Percentiles rank a stretch among this genome's conserved stretches.
phyloP scores from a whole-genome alignment of 2,888 invertebrate species.

The Mesopsocus fuscifrons region DNA sequence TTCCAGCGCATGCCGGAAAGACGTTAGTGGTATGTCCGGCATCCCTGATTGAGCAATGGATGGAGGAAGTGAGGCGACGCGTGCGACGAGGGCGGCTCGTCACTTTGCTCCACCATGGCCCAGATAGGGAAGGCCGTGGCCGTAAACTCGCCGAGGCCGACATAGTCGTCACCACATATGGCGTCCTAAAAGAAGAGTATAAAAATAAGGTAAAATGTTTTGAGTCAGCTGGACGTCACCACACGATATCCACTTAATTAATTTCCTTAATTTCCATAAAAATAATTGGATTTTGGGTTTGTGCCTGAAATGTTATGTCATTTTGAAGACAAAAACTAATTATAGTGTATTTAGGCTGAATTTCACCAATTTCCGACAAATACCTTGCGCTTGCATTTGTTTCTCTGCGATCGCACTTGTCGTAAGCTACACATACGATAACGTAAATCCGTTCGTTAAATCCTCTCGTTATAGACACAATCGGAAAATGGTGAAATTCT shows the following conservation, averaged over 20 bases:
- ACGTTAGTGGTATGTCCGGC: slow-evolving; percentile 88
- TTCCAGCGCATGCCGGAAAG: slow-evolving; percentile 32
- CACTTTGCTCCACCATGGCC: slow-evolving; percentile 63
- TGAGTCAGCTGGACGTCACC: no score
- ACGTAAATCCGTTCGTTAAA: no score
- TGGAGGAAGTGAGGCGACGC: slow-evolving; percentile 49
- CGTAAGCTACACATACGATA: no score
- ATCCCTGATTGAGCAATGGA: slow-evolving; percentile 81
- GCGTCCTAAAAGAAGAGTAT: slow-evolving; percentile 43
- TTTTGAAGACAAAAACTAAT: not conserved
- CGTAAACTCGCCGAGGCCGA: slow-evolving; percentile 47
- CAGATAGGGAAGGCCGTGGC: slow-evolving; percentile 42
- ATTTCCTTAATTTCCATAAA: no score
- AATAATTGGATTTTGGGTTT: no score
- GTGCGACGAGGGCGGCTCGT: slow-evolving; percentile 38
- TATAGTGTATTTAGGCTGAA: not conserved
- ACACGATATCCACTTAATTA: no score
- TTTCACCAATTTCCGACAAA: no score
- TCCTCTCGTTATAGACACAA: no score
- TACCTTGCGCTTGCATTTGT: no score
- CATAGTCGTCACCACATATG: slow-evolving; percentile 79
- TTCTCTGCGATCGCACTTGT: no score
- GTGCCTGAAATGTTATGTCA: no score
- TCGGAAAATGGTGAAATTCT: no score
- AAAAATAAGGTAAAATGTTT: slow-evolving; percentile 21